Base-by-base conservation (phyloP, 2,888 invertebrate genomes). In the Ophioninae sp. region DNA sequence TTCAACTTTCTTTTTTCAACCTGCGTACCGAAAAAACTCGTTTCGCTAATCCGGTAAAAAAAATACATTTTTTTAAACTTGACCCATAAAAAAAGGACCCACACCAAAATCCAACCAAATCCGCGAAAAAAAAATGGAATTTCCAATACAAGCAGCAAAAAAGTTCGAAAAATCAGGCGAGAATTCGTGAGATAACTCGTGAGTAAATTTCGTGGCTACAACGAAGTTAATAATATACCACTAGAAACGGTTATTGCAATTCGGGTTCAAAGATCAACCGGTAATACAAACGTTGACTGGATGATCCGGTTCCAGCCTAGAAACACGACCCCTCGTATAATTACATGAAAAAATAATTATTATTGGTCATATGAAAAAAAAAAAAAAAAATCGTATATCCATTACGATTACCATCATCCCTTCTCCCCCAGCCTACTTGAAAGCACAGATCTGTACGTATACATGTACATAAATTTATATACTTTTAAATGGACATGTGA, bases 221-320 rank as follows among this genome's bases (percentile, higher is more conserved):
- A 41, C 41, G 30, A 58, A 64, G 58, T 74, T 74, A 71, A 71
- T 74, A 65, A 65, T 63, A 74, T 67, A 77, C 76, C 68, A 41
- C 64, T 79, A 69, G 79, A 72, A 72, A 76, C 73, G 64, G 72
- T 67, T 75, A 71, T 75, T 67, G 84, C 65, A 56, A n/a, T 67
- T 65, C 41, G 39, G 58, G 59, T 82, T 80, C 79, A 77, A 76
- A 77, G 82, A 64, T 74, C 79, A 76, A 63, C 69, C 59, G 59
- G 73, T 72, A 77, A 68, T 82, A 68, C 77, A 82, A 82, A 76
- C 56, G 64, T 77, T 56, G 58, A 75, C 72, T 63, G 44, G 69
- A 76, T 73, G 65, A 67, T 72, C 73, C 72, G 79, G 84, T 81
- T 77, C 41, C 58, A 64, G 77, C n/a, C 56, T 65, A 61, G 80